Base-by-base conservation (phyloP, 1,140 invertebrate species). In the Acromyrmex heyeri region DNA sequence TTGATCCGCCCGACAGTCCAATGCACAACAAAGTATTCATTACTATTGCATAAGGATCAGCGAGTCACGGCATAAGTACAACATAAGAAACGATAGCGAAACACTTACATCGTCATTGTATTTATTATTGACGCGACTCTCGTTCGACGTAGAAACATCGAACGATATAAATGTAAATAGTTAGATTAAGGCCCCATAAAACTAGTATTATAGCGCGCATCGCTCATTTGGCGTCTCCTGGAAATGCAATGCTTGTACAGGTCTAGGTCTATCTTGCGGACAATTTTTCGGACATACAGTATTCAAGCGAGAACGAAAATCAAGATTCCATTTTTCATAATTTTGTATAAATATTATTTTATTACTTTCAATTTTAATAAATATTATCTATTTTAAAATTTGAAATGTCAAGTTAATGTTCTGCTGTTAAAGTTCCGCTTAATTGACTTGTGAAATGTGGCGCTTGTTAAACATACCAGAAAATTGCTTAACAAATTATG, bases 101-200 rank as follows among this genome's bases (percentile, higher is more conserved):
- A 75, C 14, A 77, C n/a, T 50, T 65, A 34, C n/a, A 62, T 72
- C 50, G 73, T 81, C 69, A 83, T 75, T 61, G 61, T 86, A 88
- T 86, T 89, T 86, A 79, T 82, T 82, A 55, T 44, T 55, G 64
- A 72, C 50, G 34, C 10, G 30, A 75, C 8, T 75, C 53, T 59
- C n/a, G 67, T 59, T 73, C 30, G 53, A 55, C 16, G 18, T 44
- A 77, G 21, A 64, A 59, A 38, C 38, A 21, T 57, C 44, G 14
- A 30, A 12, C 65, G 67, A 62, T 87, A 87, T 62, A 27, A 55
- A 55, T 92, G 91, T 92, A 92, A 90, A 92, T 92, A 92, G 0
- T 85, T 91, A 86, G 69, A 16, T 27, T 90, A 87, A 90, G 72
- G 3, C 59, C 7, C 27, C 72, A 27, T 72, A 77, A 73, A 70